A percentile compares a stretch with the other conserved stretches of the same genome.
phyloP scores from a whole-genome alignment of 2,888 invertebrate genomes.

The Chloromyia formosa region DNA sequence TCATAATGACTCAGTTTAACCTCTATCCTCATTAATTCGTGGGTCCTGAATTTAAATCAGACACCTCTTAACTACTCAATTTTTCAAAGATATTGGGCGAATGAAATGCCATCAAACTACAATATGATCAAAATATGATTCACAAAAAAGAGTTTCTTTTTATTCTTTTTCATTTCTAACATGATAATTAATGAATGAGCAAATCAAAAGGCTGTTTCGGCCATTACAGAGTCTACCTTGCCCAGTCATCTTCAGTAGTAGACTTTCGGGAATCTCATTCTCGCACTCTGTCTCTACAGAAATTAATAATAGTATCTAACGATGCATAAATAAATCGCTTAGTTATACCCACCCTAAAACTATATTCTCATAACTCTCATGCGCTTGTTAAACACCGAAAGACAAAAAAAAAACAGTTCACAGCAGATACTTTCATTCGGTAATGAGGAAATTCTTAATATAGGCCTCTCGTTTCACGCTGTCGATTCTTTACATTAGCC shows the following conservation, averaged over 20 bases:
- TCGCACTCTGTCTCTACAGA: conserved; percentile 46
- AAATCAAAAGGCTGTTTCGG: conserved; percentile 38
- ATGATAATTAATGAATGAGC: conserved; percentile 39
- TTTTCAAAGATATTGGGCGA: neutral
- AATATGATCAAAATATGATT: neutral
- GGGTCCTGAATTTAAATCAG: conserved; percentile 24
- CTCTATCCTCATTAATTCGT: conserved; percentile 8
- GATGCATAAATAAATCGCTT: conserved; percentile 55
- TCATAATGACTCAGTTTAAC: neutral
- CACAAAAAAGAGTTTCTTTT: neutral
- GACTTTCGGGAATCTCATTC: neutral
- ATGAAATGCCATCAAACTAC: conserved; percentile 14
- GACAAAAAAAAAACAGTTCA: too few relatives aligned
- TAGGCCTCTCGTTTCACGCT: neutral
- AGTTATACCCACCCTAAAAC: conserved; percentile 44
- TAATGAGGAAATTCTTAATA: neutral
- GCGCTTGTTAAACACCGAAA: too few relatives aligned
- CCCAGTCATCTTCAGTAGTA: neutral
- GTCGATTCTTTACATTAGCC: conserved; percentile 5
- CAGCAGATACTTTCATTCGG: neutral
- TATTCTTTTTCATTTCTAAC: conserved; percentile 25
- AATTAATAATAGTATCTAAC: conserved; percentile 54
- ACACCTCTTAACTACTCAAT: conserved; percentile 40
- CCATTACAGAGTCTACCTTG: neutral
- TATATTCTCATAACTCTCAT: neutral